Percentiles rank a stretch among this genome's conserved stretches.
These are phyloP conservation scores for Pteropus alecto DNA, from an alignment of 2,113 vertebrate species.

Conservation along the genomic window DNA sequence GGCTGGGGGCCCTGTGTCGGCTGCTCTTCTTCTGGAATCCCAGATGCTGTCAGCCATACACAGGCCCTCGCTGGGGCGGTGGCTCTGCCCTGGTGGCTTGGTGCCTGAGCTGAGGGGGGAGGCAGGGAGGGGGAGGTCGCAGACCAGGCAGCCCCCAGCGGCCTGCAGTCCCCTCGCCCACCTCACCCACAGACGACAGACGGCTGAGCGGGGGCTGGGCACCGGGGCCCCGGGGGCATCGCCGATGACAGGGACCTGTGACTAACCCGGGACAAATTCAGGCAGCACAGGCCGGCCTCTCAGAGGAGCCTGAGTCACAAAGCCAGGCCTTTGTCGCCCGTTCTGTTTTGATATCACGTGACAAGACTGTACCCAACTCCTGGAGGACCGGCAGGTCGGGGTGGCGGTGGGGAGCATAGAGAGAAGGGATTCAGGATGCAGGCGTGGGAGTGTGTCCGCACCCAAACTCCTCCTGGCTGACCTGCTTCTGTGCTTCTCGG, in stretches of 20 bases:
- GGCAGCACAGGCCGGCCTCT: rapidly evolving
- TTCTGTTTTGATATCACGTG: neutral
- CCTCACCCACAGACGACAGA: rapidly evolving
- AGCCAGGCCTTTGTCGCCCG: neutral
- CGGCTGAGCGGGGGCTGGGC: rapidly evolving
- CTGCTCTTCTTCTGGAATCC: neutral
- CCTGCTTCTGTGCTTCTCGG: neutral
- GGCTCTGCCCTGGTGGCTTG: neutral
- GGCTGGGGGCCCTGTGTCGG: rapidly evolving
- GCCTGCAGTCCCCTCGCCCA: rapidly evolving
- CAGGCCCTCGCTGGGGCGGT: rapidly evolving
- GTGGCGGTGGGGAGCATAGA: too few species aligned
- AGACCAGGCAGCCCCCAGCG: neutral
- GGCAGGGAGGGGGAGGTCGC: too few species aligned
- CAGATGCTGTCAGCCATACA: rapidly evolving
- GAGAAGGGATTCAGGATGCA: neutral
- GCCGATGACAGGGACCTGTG: rapidly evolving
- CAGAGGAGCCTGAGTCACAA: neutral
- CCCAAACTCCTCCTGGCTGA: neutral
- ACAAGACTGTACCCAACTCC: rapidly evolving
- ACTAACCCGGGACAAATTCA: rapidly evolving
- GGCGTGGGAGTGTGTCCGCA: too few species aligned
- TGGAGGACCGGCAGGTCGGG: rapidly evolving
- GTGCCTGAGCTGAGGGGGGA: too few species aligned
- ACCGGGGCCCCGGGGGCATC: rapidly evolving